Base-by-base conservation (phyloP, 2,797 vertebrate genomes). In the Neosilurus mollespiculum region DNA sequence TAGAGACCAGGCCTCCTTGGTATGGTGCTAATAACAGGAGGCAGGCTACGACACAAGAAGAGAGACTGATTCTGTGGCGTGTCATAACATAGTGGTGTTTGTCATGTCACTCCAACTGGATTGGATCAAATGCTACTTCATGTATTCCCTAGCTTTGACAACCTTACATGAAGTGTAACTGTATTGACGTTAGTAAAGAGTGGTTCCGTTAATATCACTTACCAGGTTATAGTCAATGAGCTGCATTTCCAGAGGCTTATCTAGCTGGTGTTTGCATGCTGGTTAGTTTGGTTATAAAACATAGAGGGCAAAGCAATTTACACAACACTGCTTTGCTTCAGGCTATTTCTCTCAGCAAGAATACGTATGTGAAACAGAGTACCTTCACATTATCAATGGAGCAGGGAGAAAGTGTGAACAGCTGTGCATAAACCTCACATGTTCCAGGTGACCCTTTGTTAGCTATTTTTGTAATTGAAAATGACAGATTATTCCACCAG, bases 1-100 rank as follows among this genome's bases (percentile, higher is more conserved):
- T 81, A 64, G 88, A 87, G 78, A 83, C 64, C 86, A 79, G 64
- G 87, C 86, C 87, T 82, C 83, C 86, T 89, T 91, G 91, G 93
- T 93, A 91, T 91, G 91, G 92, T 91, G 84, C 87, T 78, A 88
- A 91, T 91, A 92, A 93, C 87, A 87, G 90, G 90, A 93, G 86
- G 90, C 90, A 53, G 71, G 78, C 83, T 69, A 86, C 69, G 58
- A 80, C 73, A 81, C 34, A 53, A 43, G 30, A 37, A 83, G 83
- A 85, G 76, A 82, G 90, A 92, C 89, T 86, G 16, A 34, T 72
- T 53, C 20, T 59, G 24, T 67, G 61, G 76, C 72, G 70, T 75
- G 80, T 81, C 56, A 11, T 77, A 65, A 56, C 64, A 66, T 69
- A 62, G 62, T 20, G 7, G 43, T n/a, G 71, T 34, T 73, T 22